Base-by-base conservation (phyloP, 92 coral and sea anemone genomes). In the Pocillopora meandrina region DNA sequence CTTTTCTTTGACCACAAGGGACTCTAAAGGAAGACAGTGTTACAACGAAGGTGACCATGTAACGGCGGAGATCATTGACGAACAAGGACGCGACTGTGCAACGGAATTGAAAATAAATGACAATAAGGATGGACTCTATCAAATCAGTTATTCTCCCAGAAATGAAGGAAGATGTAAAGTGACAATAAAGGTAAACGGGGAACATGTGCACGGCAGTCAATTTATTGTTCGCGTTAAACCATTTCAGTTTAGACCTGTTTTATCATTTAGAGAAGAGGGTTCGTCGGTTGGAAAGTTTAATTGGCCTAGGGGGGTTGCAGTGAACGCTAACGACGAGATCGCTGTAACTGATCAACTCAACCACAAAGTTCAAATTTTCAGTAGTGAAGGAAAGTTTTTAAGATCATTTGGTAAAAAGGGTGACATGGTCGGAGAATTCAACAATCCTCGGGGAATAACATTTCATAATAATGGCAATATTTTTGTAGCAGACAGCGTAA, bases 211-310 rank as follows among this genome's bases (percentile, higher is more conserved):
- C 33, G 70, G 70, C 17, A 65, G 70, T 23, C 70, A 26, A n/a
- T 65, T 65, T 21, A 9, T 33, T 1, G 70, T 65, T 20, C 23
- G 11, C 21, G 14, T 5, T 5, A 9, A 71, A 20, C 14, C 35
- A n/a, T 73, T 56, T 73, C 61, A 73, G 77, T 16, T 73, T 35
- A 73, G 58, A 55, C 77, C 77, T 11, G 61, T 73, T n/a, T 73
- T 55, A 3, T 52, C 61, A 18, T 55, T 73, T 52, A 61, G 62
- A 52, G 19, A n/a, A 1, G 0, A 2, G 12, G 77, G 77, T 52
- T 19, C 63, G 9, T 55, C 61, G 49, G 77, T 2, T 1, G 77
- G 77, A 73, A 55, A 9, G 62, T 73, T 73, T 55, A 1, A 73
- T 1, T 1, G 3, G 20, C 77, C 76, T 6, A 15, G 52, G 76